A percentile compares a stretch with the other conserved stretches of the same genome.
Evolutionary conservation across 2,888 invertebrate genomes (phyloP).

Genomic region (Catocala nupta): DNA sequence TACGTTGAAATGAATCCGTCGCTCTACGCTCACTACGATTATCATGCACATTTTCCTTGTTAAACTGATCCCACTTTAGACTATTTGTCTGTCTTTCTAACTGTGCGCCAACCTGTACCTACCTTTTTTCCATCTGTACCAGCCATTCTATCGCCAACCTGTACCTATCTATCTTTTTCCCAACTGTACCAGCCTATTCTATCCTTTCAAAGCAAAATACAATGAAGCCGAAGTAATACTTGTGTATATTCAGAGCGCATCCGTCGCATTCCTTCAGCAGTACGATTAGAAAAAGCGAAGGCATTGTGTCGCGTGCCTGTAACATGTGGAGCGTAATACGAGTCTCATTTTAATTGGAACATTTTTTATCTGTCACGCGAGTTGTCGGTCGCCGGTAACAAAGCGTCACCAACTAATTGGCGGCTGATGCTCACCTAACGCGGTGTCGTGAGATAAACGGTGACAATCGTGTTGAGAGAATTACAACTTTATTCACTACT

Average conservation of each 20-base stretch:
- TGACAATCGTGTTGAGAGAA: constrained; percentile 55
- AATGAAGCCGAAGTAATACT: not conserved
- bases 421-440: constrained; percentile 61
- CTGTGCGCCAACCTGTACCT: not conserved
- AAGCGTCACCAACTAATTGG: constrained; percentile 68
- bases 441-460: constrained; percentile 59
- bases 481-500: constrained; percentile 40
- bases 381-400: constrained; percentile 56
- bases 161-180: too few relatives aligned
- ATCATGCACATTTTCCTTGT: constrained; percentile 67
- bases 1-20: constrained; percentile 70
- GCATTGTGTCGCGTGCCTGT: constrained; percentile 71
- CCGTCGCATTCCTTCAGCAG: constrained; percentile 39
- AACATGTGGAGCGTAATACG: constrained; percentile 70
- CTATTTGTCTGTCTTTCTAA: constrained; percentile 47
- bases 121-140: too few relatives aligned
- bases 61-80: constrained; percentile 50
- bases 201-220: too few relatives aligned
- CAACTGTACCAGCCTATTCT: too few relatives aligned
- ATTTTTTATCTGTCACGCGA: constrained; percentile 74
- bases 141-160: too few relatives aligned
- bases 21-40: constrained; percentile 59
- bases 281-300: constrained; percentile 65
- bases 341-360: constrained; percentile 73
- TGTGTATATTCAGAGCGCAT: constrained; percentile 18